These are phyloP conservation scores for Periophthalmodon schlosseri DNA, from an alignment of 2,113 vertebrate genomes.

Conservation along the genomic window DNA sequence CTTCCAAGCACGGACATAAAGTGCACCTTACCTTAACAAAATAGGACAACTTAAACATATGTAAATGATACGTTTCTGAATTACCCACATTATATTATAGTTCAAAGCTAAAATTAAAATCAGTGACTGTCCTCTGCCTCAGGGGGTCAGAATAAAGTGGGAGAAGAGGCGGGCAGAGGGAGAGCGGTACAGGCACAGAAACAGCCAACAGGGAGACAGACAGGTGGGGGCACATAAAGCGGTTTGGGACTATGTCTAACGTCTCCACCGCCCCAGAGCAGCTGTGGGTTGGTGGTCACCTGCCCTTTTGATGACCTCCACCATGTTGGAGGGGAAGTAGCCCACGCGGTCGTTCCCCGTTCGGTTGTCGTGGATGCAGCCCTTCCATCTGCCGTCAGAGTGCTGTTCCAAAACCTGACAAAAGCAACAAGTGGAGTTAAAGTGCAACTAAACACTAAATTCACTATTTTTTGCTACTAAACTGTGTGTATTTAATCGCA, in stretches of 20 bases:
- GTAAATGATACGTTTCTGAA: background rate
- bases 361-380: slow-evolving; percentile 97
- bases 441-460: too few species aligned
- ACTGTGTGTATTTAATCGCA: too few species aligned
- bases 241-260: slow-evolving; percentile 54
- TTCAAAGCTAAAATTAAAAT: too few species aligned
- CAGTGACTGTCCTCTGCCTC: slow-evolving; percentile 1
- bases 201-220: slow-evolving; percentile 43
- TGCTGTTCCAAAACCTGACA: slow-evolving; percentile 95
- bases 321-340: slow-evolving; percentile 96
- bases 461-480: too few species aligned
- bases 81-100: background rate
- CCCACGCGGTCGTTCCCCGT: slow-evolving; percentile 97
- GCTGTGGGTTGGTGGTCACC: slow-evolving; percentile 80
- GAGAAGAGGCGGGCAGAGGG: slow-evolving; percentile 32
- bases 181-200: slow-evolving; percentile 17
- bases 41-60: too few species aligned
- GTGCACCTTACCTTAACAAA: too few species aligned
- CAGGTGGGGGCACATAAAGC: slow-evolving; percentile 47
- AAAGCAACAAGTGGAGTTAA: background rate
- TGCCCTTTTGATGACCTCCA: slow-evolving; percentile 96
- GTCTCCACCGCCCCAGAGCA: slow-evolving; percentile 44
- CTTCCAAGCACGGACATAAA: background rate
- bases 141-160: background rate
- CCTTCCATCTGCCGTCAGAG: slow-evolving; percentile 95